Evolutionary conservation across 2,888 invertebrate species (phyloP), one percentile per base, ranked within the genome.

Genomic region (Aricia artaxerxes): DNA sequence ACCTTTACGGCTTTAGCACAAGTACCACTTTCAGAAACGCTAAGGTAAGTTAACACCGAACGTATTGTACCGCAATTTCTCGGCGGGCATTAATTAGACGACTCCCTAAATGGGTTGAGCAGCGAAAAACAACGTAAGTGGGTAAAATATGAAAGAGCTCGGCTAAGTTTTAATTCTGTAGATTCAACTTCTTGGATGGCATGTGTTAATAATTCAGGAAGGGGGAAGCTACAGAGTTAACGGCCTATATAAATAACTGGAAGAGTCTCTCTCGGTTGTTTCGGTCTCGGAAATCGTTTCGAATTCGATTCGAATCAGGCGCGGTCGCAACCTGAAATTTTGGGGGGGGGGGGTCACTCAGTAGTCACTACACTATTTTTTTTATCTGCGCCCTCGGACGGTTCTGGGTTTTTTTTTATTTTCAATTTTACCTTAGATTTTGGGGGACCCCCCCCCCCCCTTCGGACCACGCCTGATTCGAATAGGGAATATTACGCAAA

Each of bases 101-200:
- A 79, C 80, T 83, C 81, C 84, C 83, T 79, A 80, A 84, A 84
- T 82, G 83, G 81, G 82, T 83, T 82, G 82, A 82, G 81, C 82
- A 80, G 81, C 80, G 82, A 82, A 81, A 82, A 85, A 85, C 83
- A 85, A 82, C 84, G 82, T 87, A 87, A 88, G 86, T 87, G 86
- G 86, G 88, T 90, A 89, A 91, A 91, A 89, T 91, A 91, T 92
- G 90, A 90, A 91, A 89, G 87, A 90, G 87, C 87, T 88, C 82
- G 85, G 85, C 88, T 88, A 90, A 91, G 90, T 92, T 92, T 92
- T 92, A 92, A 92, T 92, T 91, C 88, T 88, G 91, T 89, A 90
- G 89, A 91, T 92, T 90, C 90, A 91, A 92, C 88, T 92, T 90
- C 88, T 89, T 86, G 88, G 90, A 92, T 92, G 90, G 90, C 90